Base-by-base conservation (phyloP, 2,888 invertebrate genomes). In the Lamellibrachia satsuma region DNA sequence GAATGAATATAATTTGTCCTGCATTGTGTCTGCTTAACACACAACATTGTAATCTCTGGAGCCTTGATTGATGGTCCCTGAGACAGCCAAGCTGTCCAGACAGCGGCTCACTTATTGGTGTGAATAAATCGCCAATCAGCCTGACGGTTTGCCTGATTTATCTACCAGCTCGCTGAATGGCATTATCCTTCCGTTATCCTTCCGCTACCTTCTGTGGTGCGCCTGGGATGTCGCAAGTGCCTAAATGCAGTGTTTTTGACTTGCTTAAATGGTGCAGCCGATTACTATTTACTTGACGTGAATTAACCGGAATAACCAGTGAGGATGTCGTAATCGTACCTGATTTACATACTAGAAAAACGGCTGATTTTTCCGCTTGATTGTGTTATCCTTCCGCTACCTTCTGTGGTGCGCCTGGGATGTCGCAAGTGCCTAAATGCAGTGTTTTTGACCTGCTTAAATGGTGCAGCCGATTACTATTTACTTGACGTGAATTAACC, bases 101-200 rank as follows among this genome's bases (percentile, higher is more conserved):
- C 75, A 7, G 60, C 75, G 4, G 15, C 22, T 75, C 15, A 6
- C 75, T 75, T 75, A 75, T 75, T 75, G 75, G 75, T 75, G 75
- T 75, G 75, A 75, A 75, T 75, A 75, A 75, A 75, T 75, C 75
- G 75, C 75, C 75, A 75, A 75, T 75, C 75, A 75, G 22, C 75
- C 22, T 22, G 22, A 75, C 75, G n/a, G 75, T 75, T 75, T n/a
- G n/a, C 75, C 75, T 75, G 75, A 75, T 75, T 75, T 75, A 75
- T 75, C n/a, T 75, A 60, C 60, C 15, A n/a, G 15, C 75, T 75
- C 15, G 75, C 75, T 75, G 75, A 75, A 75, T 75, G 75, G 39
- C 39, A 1, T 39, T 39, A 39, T 0, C 39, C 39, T 39, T 2
- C 75, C 75, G 15, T 22, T 75, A 75, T 39, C 75, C 75, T 75